Evolutionary conservation across 2,888 invertebrate species (phyloP).

Genomic region (Yponomeuta cagnagella): DNA sequence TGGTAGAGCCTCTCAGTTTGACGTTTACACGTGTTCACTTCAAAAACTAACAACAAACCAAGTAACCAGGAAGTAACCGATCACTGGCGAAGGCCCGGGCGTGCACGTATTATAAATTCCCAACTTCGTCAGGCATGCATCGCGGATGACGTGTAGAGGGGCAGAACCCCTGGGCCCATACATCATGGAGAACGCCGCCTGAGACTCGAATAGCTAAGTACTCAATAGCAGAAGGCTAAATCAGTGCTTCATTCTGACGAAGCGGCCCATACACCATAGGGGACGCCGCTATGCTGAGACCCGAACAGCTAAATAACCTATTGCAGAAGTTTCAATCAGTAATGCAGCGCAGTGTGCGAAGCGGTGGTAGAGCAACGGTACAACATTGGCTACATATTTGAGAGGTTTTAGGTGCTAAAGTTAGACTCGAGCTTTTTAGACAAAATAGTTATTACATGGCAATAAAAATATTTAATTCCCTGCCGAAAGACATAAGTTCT

Average conservation of each 20-base stretch:
- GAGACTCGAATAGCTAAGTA: background rate
- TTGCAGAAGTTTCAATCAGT: background rate
- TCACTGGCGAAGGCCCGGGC: background rate
- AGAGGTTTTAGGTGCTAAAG: too few species aligned
- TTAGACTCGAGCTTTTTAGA: too few species aligned
- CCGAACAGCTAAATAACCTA: background rate
- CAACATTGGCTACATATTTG: too few species aligned
- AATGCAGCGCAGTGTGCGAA: too few species aligned
- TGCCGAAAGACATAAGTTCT: too few species aligned
- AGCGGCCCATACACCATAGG: constrained; percentile 34
- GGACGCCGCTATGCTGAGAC: constrained; percentile 17
- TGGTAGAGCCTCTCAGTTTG: too few species aligned
- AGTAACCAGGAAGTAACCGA: background rate
- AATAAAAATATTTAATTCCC: too few species aligned
- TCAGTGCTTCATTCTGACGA: background rate
- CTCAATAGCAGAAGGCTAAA: background rate
- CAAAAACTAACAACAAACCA: background rate
- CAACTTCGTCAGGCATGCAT: constrained; percentile 23
- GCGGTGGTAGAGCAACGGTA: constrained; percentile 6
- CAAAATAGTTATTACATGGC: too few species aligned
- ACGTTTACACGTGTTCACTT: background rate
- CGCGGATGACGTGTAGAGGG: constrained; percentile 39
- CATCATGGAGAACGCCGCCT: constrained; percentile 29
- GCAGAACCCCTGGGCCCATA: constrained; percentile 35
- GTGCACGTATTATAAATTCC: background rate